Evolutionary conservation across 2,888 invertebrate genomes (phyloP), one percentile per base, ranked within the genome.

Genomic region (Brachypalpus laphriformis): DNA sequence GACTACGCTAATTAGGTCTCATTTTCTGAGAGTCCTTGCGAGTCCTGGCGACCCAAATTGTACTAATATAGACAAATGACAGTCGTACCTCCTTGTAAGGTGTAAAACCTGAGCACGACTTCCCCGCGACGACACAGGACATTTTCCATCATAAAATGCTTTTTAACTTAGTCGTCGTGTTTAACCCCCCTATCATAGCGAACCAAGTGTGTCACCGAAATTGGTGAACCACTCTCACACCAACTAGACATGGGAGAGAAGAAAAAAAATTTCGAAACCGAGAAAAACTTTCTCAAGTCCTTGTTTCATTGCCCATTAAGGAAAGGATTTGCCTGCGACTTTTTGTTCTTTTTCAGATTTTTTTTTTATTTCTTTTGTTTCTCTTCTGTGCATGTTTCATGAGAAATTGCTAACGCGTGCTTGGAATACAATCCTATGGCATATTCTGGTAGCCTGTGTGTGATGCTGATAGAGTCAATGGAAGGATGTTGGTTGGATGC

Each of bases 341-440:
- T 76, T 63, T 74, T 75, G 45, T 70, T 78, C 54, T 63, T 83
- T 42, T 72, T n/a, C n/a, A 37, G 56, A 28, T 63, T 56, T 49
- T 51, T 61, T 71, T 42, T 77, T 66, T 57, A 2, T 42, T 54
- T 3, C 25, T 31, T n/a, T 45, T 11, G 22, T 40, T 28, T 57
- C 14, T 8, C 47, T 37, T 37, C 68, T 80, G 75, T 85, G 81
- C 85, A 85, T 91, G 91, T 91, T 91, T 90, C 90, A 91, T 91
- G 91, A 91, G 90, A 91, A 91, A 91, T 91, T 91, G 91, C 90
- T 88, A 89, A 90, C 90, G 90, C 91, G 91, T 91, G 91, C 89
- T 88, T 86, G 63, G 91, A 89, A 91, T 91, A 85, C 75, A 75
- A 66, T 68, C 51, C 42, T 68, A 14, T 25, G 68, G 56, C 51